Evolutionary conservation across 2,113 vertebrate species (phyloP).

Genomic region (Catagonus wagneri): DNA sequence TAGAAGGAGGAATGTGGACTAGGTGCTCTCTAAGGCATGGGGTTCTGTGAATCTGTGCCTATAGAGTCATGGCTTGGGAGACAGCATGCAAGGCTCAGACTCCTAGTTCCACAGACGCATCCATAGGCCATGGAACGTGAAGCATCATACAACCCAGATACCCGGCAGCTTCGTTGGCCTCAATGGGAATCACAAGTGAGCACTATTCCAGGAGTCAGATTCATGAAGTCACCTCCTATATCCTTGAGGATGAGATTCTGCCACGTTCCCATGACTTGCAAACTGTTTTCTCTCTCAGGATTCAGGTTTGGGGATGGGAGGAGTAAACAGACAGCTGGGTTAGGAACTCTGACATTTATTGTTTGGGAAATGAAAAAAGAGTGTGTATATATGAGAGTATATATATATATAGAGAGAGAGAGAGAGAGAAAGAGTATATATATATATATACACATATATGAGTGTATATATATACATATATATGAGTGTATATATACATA

Average conservation of each 20-base stretch:
- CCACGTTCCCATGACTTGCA: not conserved
- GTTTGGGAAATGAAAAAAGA: conserved; percentile 30
- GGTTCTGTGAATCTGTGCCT: not conserved
- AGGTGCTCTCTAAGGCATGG: not conserved
- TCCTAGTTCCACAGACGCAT: not conserved
- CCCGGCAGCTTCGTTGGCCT: not conserved
- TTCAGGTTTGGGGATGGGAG: not conserved
- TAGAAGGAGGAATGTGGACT: not conserved
- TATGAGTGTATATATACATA: too few species aligned
- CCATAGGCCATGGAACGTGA: rapidly evolving
- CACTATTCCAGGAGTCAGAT: not conserved
- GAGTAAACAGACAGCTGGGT: not conserved
- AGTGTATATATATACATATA: too few species aligned
- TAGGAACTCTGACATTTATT: not conserved
- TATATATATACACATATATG: not conserved
- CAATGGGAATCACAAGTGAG: not conserved
- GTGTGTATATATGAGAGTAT: too few species aligned
- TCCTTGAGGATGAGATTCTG: not conserved
- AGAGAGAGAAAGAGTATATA: too few species aligned
- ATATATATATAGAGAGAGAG: too few species aligned
- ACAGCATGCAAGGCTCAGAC: rapidly evolving
- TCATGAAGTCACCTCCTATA: not conserved
- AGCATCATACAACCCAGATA: rapidly evolving
- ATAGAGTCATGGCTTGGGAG: not conserved
- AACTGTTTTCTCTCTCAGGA: not conserved